phyloP scores from a whole-genome alignment of 2,888 invertebrate species.

The Choreutis nemorana region DNA sequence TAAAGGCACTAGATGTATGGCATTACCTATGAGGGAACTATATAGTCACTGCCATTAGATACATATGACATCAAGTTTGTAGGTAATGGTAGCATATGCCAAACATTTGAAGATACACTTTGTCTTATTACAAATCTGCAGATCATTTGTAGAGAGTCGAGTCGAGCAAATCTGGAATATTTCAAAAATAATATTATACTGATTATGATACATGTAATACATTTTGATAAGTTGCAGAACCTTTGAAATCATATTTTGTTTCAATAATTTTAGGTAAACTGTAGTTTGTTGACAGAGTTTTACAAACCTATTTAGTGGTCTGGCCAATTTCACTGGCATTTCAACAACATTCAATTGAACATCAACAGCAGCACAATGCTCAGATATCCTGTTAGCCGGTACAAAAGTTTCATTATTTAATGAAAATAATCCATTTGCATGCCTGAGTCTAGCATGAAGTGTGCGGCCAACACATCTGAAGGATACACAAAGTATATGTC shows the following conservation, averaged over 20 bases:
- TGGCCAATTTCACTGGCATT: constrained; percentile 57
- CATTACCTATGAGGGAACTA: constrained; percentile 37
- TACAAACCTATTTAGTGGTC: constrained; percentile 48
- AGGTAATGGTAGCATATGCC: constrained; percentile 72
- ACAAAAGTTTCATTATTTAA: constrained; percentile 66
- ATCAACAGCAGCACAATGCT: constrained; percentile 57
- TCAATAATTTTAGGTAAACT: no score
- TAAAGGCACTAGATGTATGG: constrained; percentile 29
- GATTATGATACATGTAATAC: constrained; percentile 4
- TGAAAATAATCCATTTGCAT: constrained; percentile 74
- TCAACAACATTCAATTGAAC: constrained; percentile 55
- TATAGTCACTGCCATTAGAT: constrained; percentile 57
- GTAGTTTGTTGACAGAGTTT: no score
- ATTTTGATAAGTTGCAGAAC: background rate
- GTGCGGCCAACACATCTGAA: constrained; percentile 75
- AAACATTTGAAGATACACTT: constrained; percentile 71
- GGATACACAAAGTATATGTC: constrained; percentile 75
- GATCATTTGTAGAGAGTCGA: constrained; percentile 73
- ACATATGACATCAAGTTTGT: constrained; percentile 54
- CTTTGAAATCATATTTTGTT: no score
- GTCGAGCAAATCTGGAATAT: constrained; percentile 71
- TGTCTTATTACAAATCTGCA: constrained; percentile 79
- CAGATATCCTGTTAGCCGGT: constrained; percentile 54
- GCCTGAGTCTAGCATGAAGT: constrained; percentile 75
- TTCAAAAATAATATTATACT: constrained; percentile 5